Conservation (phyloP, 2,888 invertebrate genomes). For the Mesorhabditis spiculigera region DNA sequence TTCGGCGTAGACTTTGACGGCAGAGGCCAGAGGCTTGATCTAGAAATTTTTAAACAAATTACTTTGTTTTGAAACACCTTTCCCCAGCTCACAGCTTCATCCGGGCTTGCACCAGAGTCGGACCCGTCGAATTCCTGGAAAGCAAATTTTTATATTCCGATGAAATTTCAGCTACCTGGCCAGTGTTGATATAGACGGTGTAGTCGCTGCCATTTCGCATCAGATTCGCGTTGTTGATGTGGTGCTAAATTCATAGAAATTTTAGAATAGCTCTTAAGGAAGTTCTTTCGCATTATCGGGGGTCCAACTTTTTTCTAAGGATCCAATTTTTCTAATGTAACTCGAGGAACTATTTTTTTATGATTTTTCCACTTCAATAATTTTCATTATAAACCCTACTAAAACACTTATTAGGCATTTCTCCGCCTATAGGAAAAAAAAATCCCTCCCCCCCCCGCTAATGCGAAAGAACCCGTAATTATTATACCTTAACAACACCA, state of each 20-base stretch:
- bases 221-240: slow-evolving; percentile 97
- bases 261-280: background rate
- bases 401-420: no score
- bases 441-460: no score
- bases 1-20: slow-evolving; percentile 65
- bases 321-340: no score
- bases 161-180: slow-evolving; percentile 33
- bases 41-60: slow-evolving; percentile 7
- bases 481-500: slow-evolving; percentile 21
- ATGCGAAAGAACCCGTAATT: no score
- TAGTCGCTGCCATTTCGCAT: slow-evolving; percentile 98
- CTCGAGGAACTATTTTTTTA: no score
- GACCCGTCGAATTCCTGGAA: slow-evolving; percentile 82
- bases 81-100: slow-evolving; percentile 98
- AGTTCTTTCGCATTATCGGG: background rate
- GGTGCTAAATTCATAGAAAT: slow-evolving; percentile 76
- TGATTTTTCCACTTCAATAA: no score
- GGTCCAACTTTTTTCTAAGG: background rate
- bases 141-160: background rate
- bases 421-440: no score
- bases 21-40: slow-evolving; percentile 30
- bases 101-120: slow-evolving; percentile 93
- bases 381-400: no score
- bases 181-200: slow-evolving; percentile 88
- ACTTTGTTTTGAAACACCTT: slow-evolving; percentile 64